Evolutionary conservation across 2,797 vertebrate genomes (phyloP), one percentile per base, ranked within the genome.

Genomic region (Rhyacichthys aspro): DNA sequence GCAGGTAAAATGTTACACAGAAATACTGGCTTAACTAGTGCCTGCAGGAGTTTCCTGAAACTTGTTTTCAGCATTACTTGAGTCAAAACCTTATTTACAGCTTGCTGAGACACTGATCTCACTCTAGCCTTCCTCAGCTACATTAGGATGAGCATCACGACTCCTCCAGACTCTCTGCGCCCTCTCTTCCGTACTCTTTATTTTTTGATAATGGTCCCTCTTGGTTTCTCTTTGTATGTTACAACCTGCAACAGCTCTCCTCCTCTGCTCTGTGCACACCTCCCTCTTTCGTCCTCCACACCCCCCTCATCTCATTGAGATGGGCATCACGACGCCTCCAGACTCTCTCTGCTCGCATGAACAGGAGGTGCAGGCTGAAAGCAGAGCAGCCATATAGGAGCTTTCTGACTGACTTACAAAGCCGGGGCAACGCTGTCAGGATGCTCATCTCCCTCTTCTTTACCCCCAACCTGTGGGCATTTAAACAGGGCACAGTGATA

Each of bases 301-400:
- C 37, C 55, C 54, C 15, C 66, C 65, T 37, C 10, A 1, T 7
- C 59, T 89, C 85, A 86, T 88, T 88, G 82, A 86, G 72, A 89
- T 89, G 86, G 71, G 79, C 78, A 75, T 89, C 88, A 90, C 82
- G 85, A 83, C 70, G 83, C 77, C 63, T 64, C 65, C 74, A 85
- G 82, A 74, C 79, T 63, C 68, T 71, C 83, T 88, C 83, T 84
- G 86, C 81, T 88, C 58, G 1, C 81, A 83, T 90, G 88, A 88
- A 72, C 86, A 89, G 76, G 78, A 72, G 78, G 78, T 76, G 81
- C 72, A 63, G 67, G 68, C 54, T 44, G 65, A 84, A 70, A 83
- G 81, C 78, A 55, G 57, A 81, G 79, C 66, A 69, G 81, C 72
- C 11, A 23, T 44, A 57, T 52, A 39, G 58, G 28, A 70, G 77